A percentile compares a stretch with the other conserved stretches of the same genome.
These are phyloP conservation scores for Incurvaria masculella DNA, from an alignment of 2,888 invertebrate genomes.

Conservation along the genomic window DNA sequence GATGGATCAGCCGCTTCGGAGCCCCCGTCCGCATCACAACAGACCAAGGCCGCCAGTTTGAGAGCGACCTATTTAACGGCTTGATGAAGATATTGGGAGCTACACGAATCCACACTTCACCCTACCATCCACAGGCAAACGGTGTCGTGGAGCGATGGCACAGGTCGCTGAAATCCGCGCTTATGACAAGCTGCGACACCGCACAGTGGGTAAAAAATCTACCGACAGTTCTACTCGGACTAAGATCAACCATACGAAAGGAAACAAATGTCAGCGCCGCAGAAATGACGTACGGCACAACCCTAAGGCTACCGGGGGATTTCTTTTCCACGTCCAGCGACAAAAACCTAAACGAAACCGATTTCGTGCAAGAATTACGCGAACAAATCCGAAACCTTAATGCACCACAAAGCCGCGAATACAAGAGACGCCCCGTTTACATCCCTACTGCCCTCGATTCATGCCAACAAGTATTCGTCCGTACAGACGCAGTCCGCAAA, in stretches of 20 bases:
- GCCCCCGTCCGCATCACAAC: constrained; percentile 18
- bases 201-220: constrained; percentile 19
- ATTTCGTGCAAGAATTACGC: too few relatives aligned
- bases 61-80: constrained; percentile 22
- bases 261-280: too few relatives aligned
- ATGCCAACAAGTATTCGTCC: constrained; percentile 18
- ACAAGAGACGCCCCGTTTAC: too few relatives aligned
- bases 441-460: too few relatives aligned
- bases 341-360: too few relatives aligned
- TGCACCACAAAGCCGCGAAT: too few relatives aligned
- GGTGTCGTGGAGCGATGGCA: constrained; percentile 15
- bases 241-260: background rate
- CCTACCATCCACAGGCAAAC: constrained; percentile 16
- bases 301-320: too few relatives aligned
- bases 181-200: background rate
- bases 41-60: constrained; percentile 25
- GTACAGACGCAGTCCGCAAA: constrained; percentile 16
- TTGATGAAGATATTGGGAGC: constrained; percentile 14
- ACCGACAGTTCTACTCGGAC: constrained; percentile 20
- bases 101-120: constrained; percentile 9
- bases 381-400: too few relatives aligned
- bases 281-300: too few relatives aligned
- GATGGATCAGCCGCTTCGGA: constrained; percentile 8
- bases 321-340: too few relatives aligned
- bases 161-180: constrained; percentile 10